Percentiles rank a stretch among this genome's conserved stretches.
Conservation (phyloP, 2,113 vertebrate genomes). For the Larimichthys polyactis region DNA sequence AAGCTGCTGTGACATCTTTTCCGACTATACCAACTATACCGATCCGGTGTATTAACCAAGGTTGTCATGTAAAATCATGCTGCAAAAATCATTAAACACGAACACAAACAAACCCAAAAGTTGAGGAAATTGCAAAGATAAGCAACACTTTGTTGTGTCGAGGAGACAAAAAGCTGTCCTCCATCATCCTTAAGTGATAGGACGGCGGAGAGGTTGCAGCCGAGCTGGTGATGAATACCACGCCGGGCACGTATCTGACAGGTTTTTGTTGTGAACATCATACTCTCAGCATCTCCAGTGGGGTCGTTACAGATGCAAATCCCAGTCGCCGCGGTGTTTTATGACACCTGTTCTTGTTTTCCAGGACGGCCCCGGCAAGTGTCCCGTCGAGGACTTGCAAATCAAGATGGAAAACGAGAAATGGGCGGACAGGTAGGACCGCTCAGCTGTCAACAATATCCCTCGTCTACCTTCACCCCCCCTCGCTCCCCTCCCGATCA, state of each 20-base stretch:
- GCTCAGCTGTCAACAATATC: conserved; percentile 67
- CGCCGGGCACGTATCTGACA: conserved; percentile 55
- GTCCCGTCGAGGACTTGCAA: conserved; percentile 76
- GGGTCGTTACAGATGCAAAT: conserved; percentile 82
- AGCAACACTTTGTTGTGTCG: conserved; percentile 11
- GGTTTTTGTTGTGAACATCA: conserved; percentile 68
- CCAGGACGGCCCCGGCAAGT: conserved; percentile 51
- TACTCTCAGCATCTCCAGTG: conserved; percentile 65
- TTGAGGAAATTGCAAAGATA: conserved; percentile 5
- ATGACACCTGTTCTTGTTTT: conserved; percentile 82
- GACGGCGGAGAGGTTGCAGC: conserved; percentile 31
- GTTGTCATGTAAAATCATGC: background rate
- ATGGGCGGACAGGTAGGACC: conserved; percentile 77
- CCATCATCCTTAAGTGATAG: conserved; percentile 40
- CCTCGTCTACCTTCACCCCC: conserved; percentile 44
- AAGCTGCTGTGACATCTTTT: background rate
- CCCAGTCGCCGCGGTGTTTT: conserved; percentile 74
- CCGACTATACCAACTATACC: background rate
- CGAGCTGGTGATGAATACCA: conserved; percentile 65
- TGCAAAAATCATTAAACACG: background rate
- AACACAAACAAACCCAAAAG: background rate
- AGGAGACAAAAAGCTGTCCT: conserved; percentile 21
- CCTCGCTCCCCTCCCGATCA: conserved; percentile 57
- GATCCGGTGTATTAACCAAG: background rate
- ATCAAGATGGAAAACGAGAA: conserved; percentile 78